Conservation (phyloP, 2,113 vertebrate genomes). For the Numenius arquata region DNA sequence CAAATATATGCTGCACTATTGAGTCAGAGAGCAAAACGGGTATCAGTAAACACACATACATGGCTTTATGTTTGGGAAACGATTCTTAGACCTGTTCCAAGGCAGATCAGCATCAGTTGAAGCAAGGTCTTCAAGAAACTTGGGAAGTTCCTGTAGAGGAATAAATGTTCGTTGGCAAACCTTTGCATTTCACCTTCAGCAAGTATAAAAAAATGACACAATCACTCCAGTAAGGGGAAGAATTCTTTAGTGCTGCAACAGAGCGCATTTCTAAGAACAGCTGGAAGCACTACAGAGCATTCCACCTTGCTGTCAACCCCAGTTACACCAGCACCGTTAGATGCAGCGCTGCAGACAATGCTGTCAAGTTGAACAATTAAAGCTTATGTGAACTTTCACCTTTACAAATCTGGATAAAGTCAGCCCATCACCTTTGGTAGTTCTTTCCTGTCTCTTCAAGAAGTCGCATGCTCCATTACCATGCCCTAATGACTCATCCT, state of each 20-base stretch:
- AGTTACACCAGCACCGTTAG: neutral
- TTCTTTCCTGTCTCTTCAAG: neutral
- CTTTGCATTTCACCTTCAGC: neutral
- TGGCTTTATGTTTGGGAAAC: conserved; percentile 97
- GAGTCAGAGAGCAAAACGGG: neutral
- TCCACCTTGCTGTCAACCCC: neutral
- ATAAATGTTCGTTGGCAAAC: neutral
- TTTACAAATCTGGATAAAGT: conserved; percentile 5
- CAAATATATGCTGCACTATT: neutral
- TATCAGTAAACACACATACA: conserved; percentile 76
- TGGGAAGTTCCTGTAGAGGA: conserved; percentile 87
- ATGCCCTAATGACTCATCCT: neutral
- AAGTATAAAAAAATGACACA: neutral
- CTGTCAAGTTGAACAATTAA: conserved; percentile 37
- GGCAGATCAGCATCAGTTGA: conserved; percentile 95
- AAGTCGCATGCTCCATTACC: neutral
- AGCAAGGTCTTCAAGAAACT: conserved; percentile 92
- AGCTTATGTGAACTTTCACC: conserved; percentile 33
- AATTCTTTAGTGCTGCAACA: neutral
- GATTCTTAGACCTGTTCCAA: conserved; percentile 97
- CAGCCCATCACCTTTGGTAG: neutral
- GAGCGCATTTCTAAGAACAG: neutral
- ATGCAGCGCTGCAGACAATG: neutral
- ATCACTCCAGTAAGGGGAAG: neutral
- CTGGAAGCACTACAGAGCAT: neutral